phyloP scores from a whole-genome alignment of 2,888 invertebrate species.

The Heliconius charithonia region DNA sequence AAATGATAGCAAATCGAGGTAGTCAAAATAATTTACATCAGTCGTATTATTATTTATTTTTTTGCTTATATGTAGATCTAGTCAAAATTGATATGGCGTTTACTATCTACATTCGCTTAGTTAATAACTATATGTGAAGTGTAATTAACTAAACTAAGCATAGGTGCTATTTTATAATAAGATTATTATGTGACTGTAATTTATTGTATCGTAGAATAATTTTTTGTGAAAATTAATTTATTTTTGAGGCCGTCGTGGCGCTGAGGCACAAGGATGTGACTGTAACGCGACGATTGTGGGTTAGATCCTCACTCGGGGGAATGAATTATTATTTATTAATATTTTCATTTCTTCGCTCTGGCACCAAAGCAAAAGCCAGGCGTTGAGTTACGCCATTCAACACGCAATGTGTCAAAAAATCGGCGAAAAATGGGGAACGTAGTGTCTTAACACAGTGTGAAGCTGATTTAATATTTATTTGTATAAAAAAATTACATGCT shows the following conservation, averaged over 20 bases:
- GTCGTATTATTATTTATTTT: too few relatives aligned
- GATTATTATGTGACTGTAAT: background rate
- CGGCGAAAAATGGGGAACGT: too few relatives aligned
- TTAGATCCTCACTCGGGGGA: too few relatives aligned
- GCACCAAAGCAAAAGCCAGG: too few relatives aligned
- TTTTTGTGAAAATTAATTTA: background rate
- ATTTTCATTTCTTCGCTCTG: too few relatives aligned
- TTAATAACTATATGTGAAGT: background rate
- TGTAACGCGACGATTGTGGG: too few relatives aligned
- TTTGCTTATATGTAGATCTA: conserved; percentile 1
- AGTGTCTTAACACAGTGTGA: too few relatives aligned
- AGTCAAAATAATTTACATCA: background rate
- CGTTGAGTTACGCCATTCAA: too few relatives aligned
- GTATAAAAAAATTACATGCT: background rate
- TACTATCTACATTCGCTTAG: background rate
- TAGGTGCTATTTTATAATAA: conserved; percentile 16
- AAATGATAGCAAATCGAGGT: background rate
- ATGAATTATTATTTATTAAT: too few relatives aligned
- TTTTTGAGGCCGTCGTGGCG: too few relatives aligned
- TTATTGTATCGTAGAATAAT: background rate
- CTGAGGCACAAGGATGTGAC: too few relatives aligned
- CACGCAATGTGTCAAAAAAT: too few relatives aligned
- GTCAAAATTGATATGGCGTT: conserved; percentile 18
- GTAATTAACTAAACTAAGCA: background rate
- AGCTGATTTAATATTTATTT: background rate